A percentile compares a stretch with the other conserved stretches of the same genome.
These are phyloP conservation scores for Oostethus manadensis DNA, from an alignment of 2,113 vertebrate genomes.

Conservation along the genomic window DNA sequence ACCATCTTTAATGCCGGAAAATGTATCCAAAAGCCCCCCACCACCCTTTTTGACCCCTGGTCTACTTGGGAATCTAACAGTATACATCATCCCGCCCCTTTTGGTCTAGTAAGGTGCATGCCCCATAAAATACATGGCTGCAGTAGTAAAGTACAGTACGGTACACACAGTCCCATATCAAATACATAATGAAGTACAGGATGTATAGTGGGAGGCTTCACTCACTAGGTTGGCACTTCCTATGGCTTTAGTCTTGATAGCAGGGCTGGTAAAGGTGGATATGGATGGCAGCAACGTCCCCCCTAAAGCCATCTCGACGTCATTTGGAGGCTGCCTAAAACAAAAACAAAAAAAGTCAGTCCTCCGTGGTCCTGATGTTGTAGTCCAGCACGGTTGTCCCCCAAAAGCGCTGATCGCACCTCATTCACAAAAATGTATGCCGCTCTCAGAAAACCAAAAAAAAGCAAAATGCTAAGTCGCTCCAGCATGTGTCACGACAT, in stretches of 20 bases:
- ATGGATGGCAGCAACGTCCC: constrained; percentile 89
- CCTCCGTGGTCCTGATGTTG: background rate
- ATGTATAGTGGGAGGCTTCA: constrained; percentile 20
- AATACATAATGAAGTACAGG: background rate
- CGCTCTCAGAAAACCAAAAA: background rate
- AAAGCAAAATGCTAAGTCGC: background rate
- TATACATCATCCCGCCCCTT: no score
- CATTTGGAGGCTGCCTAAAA: constrained; percentile 85
- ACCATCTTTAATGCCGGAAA: no score
- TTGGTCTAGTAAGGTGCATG: no score
- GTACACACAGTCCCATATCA: no score
- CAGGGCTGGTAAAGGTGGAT: constrained; percentile 83
- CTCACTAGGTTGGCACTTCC: constrained; percentile 81
- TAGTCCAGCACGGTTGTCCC: background rate
- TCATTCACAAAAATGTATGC: constrained; percentile 52
- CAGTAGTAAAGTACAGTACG: background rate
- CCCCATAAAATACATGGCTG: no score
- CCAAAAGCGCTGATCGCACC: constrained; percentile 51
- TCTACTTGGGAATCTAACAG: no score
- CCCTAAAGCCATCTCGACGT: constrained; percentile 92
- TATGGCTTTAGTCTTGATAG: constrained; percentile 77
- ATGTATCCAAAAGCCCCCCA: no score
- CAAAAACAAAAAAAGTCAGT: constrained; percentile 1
- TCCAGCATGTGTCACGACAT: constrained; percentile 38
- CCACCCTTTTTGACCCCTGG: no score